A percentile compares a stretch with the other conserved stretches of the same genome.
These are phyloP conservation scores for Anabacerthia variegaticeps DNA, from an alignment of 2,797 vertebrate genomes.

Conservation along the genomic window DNA sequence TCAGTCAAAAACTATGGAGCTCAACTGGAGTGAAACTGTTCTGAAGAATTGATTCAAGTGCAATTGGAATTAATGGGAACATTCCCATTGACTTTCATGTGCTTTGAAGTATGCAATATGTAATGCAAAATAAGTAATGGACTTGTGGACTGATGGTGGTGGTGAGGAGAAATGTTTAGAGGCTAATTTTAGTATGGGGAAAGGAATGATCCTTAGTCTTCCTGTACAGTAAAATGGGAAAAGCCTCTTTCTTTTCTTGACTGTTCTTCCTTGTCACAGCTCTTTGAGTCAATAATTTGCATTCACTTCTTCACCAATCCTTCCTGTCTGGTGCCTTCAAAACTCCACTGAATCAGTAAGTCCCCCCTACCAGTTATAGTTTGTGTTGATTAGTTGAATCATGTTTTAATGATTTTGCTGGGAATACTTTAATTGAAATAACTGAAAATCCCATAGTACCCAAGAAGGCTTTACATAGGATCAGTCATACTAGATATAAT, in stretches of 20 bases:
- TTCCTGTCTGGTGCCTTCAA: not conserved
- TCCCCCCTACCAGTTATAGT: not conserved
- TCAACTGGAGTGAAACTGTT: not conserved
- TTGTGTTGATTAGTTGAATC: not conserved
- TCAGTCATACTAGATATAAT: not conserved
- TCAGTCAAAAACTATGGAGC: not conserved
- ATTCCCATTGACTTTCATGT: slow-evolving; percentile 6
- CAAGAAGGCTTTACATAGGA: not conserved
- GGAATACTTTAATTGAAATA: not conserved
- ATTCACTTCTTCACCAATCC: not conserved
- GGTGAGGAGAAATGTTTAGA: not conserved
- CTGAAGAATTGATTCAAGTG: not conserved
- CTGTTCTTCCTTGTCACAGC: not conserved
- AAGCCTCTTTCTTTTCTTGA: not conserved
- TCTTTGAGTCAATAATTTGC: not conserved
- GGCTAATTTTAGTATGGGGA: not conserved
- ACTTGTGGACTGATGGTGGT: not conserved
- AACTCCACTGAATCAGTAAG: not conserved
- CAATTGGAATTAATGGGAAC: slow-evolving; percentile 25
- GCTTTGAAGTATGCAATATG: slow-evolving; percentile 4
- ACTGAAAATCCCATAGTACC: not conserved
- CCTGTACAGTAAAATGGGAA: not conserved
- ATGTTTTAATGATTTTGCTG: not conserved
- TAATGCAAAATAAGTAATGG: not conserved
- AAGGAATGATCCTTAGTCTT: not conserved